Conservation (phyloP, 2,113 vertebrate genomes). For the Anser brachyrhynchus region DNA sequence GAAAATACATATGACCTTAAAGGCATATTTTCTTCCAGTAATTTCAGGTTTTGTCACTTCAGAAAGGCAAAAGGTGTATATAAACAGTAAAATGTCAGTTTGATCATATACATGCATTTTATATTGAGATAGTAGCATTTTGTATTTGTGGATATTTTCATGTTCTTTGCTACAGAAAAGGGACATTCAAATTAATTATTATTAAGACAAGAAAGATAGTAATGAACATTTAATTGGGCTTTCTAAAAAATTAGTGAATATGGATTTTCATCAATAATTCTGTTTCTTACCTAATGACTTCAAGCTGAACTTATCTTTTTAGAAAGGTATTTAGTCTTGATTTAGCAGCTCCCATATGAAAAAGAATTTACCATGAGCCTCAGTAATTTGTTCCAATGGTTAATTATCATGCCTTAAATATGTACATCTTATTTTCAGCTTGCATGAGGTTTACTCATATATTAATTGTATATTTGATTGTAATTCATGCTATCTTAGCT, state of each 20-base stretch:
- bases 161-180: not conserved
- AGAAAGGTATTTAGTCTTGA: conserved; percentile 36
- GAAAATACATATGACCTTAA: not conserved
- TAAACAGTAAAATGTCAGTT: not conserved
- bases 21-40: not conserved
- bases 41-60: not conserved
- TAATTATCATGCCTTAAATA: conserved; percentile 68
- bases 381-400: conserved; percentile 49
- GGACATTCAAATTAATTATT: not conserved
- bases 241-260: not conserved
- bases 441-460: conserved; percentile 47
- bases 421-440: conserved; percentile 65
- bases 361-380: conserved; percentile 40
- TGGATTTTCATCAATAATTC: conserved; percentile 9
- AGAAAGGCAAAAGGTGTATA: not conserved
- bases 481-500: conserved; percentile 43
- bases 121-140: not conserved
- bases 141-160: not conserved
- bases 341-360: conserved; percentile 52
- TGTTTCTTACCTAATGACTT: not conserved
- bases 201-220: not conserved
- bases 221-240: not conserved
- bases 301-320: not conserved
- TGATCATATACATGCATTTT: not conserved
- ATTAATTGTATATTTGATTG: conserved; percentile 70